These are phyloP conservation scores for Tetragonula carbonaria DNA, from an alignment of 2,888 invertebrate genomes.

Conservation along the genomic window DNA sequence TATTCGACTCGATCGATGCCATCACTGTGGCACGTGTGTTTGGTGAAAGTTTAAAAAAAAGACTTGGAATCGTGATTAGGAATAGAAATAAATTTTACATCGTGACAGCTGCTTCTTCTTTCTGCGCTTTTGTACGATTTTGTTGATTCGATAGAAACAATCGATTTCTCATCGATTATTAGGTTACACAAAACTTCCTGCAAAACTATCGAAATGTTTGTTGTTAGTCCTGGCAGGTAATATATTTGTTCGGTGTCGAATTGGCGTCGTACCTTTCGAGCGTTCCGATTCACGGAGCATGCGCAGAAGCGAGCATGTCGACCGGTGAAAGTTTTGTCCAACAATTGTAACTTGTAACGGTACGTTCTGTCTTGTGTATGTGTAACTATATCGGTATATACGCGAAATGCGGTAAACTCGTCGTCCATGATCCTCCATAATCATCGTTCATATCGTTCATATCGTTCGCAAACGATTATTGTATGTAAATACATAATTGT, in stretches of 20 bases:
- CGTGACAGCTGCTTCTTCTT: too few relatives aligned
- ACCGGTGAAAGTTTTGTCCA: slow-evolving; percentile 43
- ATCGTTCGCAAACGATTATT: neutral
- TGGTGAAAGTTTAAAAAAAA: neutral
- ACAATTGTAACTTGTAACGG: neutral
- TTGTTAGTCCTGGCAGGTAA: neutral
- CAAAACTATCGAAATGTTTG: neutral
- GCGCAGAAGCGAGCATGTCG: slow-evolving; percentile 16
- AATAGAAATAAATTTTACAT: neutral
- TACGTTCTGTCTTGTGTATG: neutral
- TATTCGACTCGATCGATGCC: neutral
- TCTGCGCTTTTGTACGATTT: neutral
- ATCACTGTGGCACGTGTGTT: neutral
- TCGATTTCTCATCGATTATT: neutral
- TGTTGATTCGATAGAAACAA: neutral
- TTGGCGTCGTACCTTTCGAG: neutral
- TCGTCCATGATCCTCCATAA: too few relatives aligned
- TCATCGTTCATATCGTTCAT: too few relatives aligned
- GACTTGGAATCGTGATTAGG: neutral
- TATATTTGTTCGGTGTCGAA: neutral
- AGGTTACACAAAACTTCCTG: too few relatives aligned
- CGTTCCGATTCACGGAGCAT: slow-evolving; percentile 17
- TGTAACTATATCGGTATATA: neutral
- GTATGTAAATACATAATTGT: neutral
- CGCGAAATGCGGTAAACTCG: neutral